Conservation (phyloP, 2,113 vertebrate species). For the Clupea harengus region DNA sequence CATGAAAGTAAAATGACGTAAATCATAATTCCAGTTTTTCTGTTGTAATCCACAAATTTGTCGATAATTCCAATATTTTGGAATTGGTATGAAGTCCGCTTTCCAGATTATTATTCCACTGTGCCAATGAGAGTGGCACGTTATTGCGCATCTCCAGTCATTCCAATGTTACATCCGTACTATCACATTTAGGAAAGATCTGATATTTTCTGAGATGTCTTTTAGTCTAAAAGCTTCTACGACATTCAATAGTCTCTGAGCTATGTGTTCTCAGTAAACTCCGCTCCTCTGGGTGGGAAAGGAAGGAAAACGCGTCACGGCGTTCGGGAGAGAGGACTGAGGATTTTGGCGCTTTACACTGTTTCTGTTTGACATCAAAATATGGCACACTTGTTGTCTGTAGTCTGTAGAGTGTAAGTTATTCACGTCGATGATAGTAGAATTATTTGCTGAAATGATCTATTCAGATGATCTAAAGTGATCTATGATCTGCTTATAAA, state of each 20-base stretch:
- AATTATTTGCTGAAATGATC: not conserved
- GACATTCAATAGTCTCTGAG: not conserved
- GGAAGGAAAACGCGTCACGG: constrained; percentile 78
- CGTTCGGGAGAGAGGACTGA: constrained; percentile 47
- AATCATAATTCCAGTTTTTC: constrained; percentile 55
- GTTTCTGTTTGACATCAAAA: not conserved
- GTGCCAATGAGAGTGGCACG: constrained; percentile 47
- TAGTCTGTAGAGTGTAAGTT: not conserved
- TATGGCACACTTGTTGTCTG: not conserved
- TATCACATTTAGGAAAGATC: not conserved
- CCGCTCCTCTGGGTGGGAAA: constrained; percentile 68
- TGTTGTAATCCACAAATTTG: not conserved
- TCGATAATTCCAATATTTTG: not conserved
- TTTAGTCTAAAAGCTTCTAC: not conserved
- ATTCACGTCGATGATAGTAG: not conserved
- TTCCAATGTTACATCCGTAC: not conserved
- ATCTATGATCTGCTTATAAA: not conserved
- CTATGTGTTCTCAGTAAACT: constrained; percentile 38
- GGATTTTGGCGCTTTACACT: not conserved
- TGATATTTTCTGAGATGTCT: constrained; percentile 15
- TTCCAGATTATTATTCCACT: constrained; percentile 54
- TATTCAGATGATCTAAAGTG: not conserved
- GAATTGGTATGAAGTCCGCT: constrained; percentile 18
- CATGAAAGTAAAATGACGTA: constrained; percentile 54
- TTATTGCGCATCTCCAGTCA: constrained; percentile 61